Conservation (phyloP, 2,113 vertebrate species). For the Protobothrops mucrosquamatus region DNA sequence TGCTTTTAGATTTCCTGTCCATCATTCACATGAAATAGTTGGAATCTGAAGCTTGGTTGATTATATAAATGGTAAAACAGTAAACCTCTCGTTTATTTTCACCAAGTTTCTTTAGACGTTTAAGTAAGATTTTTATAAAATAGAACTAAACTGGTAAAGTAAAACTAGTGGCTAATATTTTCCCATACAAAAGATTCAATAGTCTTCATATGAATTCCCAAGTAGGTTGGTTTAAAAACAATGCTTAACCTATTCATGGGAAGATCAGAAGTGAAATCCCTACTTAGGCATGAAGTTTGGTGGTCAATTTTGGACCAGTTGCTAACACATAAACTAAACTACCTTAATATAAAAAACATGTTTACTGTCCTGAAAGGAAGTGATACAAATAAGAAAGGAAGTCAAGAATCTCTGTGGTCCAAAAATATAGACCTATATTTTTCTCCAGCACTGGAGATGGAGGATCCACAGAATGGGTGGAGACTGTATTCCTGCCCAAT, state of each 20-base stretch:
- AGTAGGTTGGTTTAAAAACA: background rate
- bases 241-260: background rate
- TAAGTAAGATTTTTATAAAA: background rate
- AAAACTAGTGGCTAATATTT: background rate
- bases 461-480: too few species aligned
- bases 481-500: too few species aligned
- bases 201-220: background rate
- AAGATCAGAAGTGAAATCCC: background rate
- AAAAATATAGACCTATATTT: background rate
- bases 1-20: background rate
- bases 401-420: background rate
- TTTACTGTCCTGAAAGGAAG: background rate
- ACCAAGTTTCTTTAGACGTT: background rate
- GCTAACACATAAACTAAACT: background rate
- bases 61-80: background rate
- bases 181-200: slow-evolving; percentile 24
- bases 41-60: background rate
- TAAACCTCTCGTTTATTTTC: background rate
- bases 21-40: too few species aligned
- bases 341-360: background rate
- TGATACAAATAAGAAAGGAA: background rate
- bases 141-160: background rate
- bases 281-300: background rate
- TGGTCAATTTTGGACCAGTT: background rate
- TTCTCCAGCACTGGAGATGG: too few species aligned